Evolutionary conservation across 2,113 vertebrate species (phyloP).

Genomic region (Corythornis vintsioides): DNA sequence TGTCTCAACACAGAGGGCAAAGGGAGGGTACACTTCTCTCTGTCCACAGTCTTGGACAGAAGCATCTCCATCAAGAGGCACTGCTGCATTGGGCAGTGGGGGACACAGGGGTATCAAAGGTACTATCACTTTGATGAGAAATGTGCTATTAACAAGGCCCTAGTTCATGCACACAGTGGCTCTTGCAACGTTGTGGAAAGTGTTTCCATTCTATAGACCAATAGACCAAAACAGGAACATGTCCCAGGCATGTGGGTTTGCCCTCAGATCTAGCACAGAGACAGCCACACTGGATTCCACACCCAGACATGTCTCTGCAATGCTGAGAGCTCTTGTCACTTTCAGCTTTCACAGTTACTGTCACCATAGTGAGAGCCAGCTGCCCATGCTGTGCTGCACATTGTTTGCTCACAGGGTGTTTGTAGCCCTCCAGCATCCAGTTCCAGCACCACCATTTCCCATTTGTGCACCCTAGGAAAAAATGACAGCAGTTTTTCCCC

Average conservation of each 20-base stretch:
- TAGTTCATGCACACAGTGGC: background rate
- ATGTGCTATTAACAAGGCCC: background rate
- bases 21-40: background rate
- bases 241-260: background rate
- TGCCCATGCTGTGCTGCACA: background rate
- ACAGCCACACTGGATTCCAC: background rate
- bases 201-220: background rate
- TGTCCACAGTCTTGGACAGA: accelerated
- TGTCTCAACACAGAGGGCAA: background rate
- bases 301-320: background rate
- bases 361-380: background rate
- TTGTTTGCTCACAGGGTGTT: background rate
- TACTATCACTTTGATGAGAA: background rate
- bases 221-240: background rate
- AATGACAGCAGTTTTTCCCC: background rate
- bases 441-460: background rate
- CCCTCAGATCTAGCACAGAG: background rate
- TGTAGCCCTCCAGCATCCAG: background rate
- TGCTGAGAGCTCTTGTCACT: background rate
- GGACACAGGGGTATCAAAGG: background rate
- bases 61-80: background rate
- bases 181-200: background rate
- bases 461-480: background rate
- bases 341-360: background rate
- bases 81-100: background rate